Conservation (phyloP, 2,113 vertebrate genomes). For the Macrotus californicus region DNA sequence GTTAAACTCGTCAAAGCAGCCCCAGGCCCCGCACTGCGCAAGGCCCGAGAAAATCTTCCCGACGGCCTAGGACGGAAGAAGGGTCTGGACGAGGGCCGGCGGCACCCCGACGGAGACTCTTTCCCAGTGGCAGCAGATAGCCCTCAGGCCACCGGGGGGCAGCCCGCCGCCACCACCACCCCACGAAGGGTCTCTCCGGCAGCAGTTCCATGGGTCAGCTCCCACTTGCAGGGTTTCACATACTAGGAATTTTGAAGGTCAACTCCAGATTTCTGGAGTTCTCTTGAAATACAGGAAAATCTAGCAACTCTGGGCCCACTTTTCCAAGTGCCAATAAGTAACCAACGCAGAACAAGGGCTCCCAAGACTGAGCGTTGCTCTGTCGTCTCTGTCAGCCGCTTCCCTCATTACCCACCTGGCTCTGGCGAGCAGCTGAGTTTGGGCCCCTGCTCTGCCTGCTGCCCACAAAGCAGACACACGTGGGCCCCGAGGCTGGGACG, state of each 20-base stretch:
- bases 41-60: slow-evolving; percentile 97
- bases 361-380: rapidly evolving
- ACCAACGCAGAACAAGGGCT: no score
- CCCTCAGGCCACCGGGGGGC: rapidly evolving
- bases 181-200: background rate
- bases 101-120: rapidly evolving
- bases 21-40: slow-evolving; percentile 96
- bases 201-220: background rate
- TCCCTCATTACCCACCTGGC: rapidly evolving
- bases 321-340: background rate
- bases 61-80: slow-evolving; percentile 82
- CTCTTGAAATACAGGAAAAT: background rate
- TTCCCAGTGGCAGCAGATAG: background rate
- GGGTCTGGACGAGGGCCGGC: rapidly evolving
- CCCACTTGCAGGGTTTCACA: background rate
- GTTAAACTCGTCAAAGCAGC: slow-evolving; percentile 98
- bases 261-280: background rate
- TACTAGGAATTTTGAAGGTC: background rate
- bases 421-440: rapidly evolving
- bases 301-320: background rate
- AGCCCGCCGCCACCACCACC: rapidly evolving
- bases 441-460: background rate
- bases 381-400: background rate
- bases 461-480: background rate
- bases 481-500: rapidly evolving